A percentile compares a stretch with the other conserved stretches of the same genome.
These are phyloP conservation scores for Pseudococcus jackbeardsleyi DNA, from an alignment of 2,888 invertebrate species.

Conservation along the genomic window DNA sequence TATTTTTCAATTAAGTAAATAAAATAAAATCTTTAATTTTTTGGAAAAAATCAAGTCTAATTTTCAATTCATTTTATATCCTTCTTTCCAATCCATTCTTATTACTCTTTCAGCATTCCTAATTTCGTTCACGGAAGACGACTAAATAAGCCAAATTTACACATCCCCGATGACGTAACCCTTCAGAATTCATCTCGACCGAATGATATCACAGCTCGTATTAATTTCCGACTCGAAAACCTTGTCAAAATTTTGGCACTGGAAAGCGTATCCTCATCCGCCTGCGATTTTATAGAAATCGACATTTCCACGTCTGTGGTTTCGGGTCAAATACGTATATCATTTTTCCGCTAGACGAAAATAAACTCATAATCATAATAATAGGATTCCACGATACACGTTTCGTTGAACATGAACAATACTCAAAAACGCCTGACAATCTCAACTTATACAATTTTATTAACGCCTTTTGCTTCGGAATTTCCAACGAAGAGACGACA, in stretches of 20 bases:
- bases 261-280: not conserved
- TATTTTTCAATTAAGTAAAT: too few relatives aligned
- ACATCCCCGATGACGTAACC: too few relatives aligned
- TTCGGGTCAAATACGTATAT: constrained; percentile 11
- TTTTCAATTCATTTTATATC: too few relatives aligned
- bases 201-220: too few relatives aligned
- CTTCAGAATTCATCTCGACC: too few relatives aligned
- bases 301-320: constrained; percentile 2
- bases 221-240: too few relatives aligned
- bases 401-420: not conserved
- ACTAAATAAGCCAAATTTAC: too few relatives aligned
- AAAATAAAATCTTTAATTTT: too few relatives aligned
- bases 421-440: not conserved
- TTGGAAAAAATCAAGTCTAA: too few relatives aligned
- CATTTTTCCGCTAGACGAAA: constrained; percentile 23
- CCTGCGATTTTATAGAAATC: not conserved
- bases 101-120: too few relatives aligned
- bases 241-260: not conserved
- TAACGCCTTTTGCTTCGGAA: not conserved
- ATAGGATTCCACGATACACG: not conserved
- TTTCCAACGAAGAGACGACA: not conserved
- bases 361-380: not conserved
- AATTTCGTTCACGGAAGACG: too few relatives aligned
- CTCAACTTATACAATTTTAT: not conserved
- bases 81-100: too few relatives aligned